Base-by-base conservation (phyloP, 92 coral and sea anemone genomes). In the Parazoanthus atlanticus region DNA sequence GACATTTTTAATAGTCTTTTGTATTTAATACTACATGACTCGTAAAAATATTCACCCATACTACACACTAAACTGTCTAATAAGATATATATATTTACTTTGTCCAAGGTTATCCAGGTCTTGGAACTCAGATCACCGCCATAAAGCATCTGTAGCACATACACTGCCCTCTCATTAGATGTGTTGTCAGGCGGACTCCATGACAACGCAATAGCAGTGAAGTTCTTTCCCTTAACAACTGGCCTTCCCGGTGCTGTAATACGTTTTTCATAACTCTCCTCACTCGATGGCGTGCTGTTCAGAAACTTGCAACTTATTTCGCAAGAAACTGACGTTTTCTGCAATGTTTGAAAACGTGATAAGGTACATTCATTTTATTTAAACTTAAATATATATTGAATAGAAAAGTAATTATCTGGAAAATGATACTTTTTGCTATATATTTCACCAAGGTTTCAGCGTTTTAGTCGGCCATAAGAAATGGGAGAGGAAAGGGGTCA, bases 41-140 rank as follows among this genome's bases (percentile, higher is more conserved):
- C 47, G 15, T 26, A n/a, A n/a, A n/a, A n/a, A n/a, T n/a, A n/a
- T n/a, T n/a, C n/a, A n/a, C n/a, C n/a, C n/a, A n/a, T n/a, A n/a
- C n/a, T n/a, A n/a, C n/a, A n/a, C n/a, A n/a, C n/a, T n/a, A n/a
- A n/a, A n/a, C n/a, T n/a, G n/a, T n/a, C n/a, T n/a, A n/a, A n/a
- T n/a, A n/a, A n/a, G n/a, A n/a, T n/a, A n/a, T n/a, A n/a, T 30
- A n/a, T 47, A 52, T 33, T 80, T 80, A 80, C 84, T 2, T 56
- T 54, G 84, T 56, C 64, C 40, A 67, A 30, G 13, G 25, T 15
- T 28, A 83, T 38, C 76, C 76, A 83, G 30, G 74, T 40, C 1
- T 40, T 25, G 10, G 86, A 66, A 49, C 75, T 36, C 58, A 83
- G 77, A 67, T 83, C 86, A 2, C 86, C 86, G 28, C 86, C 86